Evolutionary conservation across 2,113 vertebrate species (phyloP).

Genomic region (Oreochromis spilurus): DNA sequence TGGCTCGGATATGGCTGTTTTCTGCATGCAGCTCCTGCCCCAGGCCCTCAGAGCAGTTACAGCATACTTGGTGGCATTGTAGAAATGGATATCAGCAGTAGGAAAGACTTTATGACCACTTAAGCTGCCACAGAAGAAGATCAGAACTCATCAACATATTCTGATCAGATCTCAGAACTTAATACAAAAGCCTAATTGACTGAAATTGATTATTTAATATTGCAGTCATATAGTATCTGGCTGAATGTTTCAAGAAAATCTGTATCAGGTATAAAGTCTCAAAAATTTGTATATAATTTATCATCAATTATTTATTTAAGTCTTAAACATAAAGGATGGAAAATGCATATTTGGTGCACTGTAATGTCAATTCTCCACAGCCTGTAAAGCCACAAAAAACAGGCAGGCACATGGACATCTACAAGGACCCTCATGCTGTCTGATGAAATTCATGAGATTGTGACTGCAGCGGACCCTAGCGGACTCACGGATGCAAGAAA

Average conservation of each 20-base stretch:
- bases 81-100: neutral
- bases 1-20: neutral
- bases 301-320: neutral
- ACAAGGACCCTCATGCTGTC: neutral
- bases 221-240: neutral
- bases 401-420: neutral
- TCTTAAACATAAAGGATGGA: neutral
- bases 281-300: neutral
- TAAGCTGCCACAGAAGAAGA: neutral
- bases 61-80: neutral
- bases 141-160: neutral
- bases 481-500: neutral
- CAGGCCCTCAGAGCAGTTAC: slow-evolving; percentile 53
- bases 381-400: neutral
- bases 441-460: neutral
- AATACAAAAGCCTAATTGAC: neutral
- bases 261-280: neutral
- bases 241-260: neutral
- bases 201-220: neutral
- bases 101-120: neutral
- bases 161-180: neutral
- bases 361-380: neutral
- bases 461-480: neutral
- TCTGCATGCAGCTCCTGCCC: neutral
- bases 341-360: neutral